A percentile compares a stretch with the other conserved stretches of the same genome.
phyloP scores from a whole-genome alignment of 2,797 vertebrate genomes.

The Manis pentadactyla region DNA sequence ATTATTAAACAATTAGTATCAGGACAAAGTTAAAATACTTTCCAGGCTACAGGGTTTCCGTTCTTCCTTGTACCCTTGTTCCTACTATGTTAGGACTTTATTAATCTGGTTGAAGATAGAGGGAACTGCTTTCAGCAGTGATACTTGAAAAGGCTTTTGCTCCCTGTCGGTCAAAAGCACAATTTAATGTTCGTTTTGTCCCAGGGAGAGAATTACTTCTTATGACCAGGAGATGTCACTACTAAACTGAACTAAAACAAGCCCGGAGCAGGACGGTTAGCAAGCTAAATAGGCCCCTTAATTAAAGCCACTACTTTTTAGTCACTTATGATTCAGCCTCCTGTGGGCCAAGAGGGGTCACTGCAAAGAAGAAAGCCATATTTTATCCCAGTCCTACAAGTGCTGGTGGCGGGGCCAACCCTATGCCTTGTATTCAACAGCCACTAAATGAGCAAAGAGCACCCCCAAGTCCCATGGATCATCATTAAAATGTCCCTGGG shows the following conservation, averaged over 20 bases:
- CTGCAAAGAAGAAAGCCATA: neutral
- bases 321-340: neutral
- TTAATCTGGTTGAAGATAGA: neutral
- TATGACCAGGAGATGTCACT: conserved; percentile 86
- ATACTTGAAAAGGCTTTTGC: neutral
- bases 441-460: neutral
- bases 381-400: neutral
- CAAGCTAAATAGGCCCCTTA: neutral
- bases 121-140: neutral
- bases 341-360: conserved; percentile 28
- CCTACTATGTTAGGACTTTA: neutral
- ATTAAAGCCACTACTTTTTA: conserved; percentile 57
- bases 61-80: neutral
- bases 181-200: neutral
- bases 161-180: neutral
- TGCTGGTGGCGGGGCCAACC: neutral
- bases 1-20: neutral
- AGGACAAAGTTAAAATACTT: neutral
- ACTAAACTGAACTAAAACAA: conserved; percentile 64
- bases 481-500: neutral
- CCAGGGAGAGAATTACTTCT: conserved; percentile 66
- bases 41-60: neutral
- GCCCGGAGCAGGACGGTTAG: neutral
- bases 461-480: neutral
- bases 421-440: neutral